Percentiles rank a stretch among this genome's conserved stretches.
Conservation (phyloP, 1,140 invertebrate species). For the Ceratosolen solmsi region DNA sequence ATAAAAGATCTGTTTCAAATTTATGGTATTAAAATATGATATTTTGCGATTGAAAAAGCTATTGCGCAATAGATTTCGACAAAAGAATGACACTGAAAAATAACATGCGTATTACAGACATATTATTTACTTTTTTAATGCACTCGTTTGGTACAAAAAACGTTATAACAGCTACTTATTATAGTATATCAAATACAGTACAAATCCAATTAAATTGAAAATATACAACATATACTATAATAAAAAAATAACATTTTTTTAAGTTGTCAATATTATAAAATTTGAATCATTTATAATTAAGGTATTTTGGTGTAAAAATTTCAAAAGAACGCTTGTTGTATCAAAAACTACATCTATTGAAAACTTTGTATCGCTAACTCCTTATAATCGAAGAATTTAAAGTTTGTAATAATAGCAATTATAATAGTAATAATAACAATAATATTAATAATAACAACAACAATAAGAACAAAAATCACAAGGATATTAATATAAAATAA, state of each 20-base stretch:
- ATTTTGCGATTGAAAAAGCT: constrained; percentile 55
- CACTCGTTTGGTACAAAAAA: constrained; percentile 46
- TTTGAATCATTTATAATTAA: background rate
- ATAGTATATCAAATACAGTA: too few relatives aligned
- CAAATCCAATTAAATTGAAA: too few relatives aligned
- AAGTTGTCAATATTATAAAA: background rate
- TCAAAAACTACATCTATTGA: constrained; percentile 42
- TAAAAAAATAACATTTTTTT: too few relatives aligned
- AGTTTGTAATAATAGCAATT: constrained; percentile 17
- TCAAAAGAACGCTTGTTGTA: constrained; percentile 38
- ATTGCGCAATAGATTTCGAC: constrained; percentile 58
- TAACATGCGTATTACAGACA: constrained; percentile 71
- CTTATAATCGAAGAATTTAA: background rate
- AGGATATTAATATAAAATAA: background rate
- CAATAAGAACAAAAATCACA: background rate
- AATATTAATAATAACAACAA: constrained; percentile 26
- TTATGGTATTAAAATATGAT: constrained; percentile 31
- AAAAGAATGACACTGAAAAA: constrained; percentile 59
- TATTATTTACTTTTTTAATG: constrained; percentile 47
- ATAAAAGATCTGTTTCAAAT: constrained; percentile 28
- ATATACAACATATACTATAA: too few relatives aligned
- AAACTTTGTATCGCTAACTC: constrained; percentile 29
- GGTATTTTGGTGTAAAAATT: too few relatives aligned
- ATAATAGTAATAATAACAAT: constrained; percentile 2
- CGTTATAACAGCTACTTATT: too few relatives aligned